A percentile compares a stretch with the other conserved stretches of the same genome.
Conservation (phyloP, 2,888 invertebrate genomes). For the Helleia helle region DNA sequence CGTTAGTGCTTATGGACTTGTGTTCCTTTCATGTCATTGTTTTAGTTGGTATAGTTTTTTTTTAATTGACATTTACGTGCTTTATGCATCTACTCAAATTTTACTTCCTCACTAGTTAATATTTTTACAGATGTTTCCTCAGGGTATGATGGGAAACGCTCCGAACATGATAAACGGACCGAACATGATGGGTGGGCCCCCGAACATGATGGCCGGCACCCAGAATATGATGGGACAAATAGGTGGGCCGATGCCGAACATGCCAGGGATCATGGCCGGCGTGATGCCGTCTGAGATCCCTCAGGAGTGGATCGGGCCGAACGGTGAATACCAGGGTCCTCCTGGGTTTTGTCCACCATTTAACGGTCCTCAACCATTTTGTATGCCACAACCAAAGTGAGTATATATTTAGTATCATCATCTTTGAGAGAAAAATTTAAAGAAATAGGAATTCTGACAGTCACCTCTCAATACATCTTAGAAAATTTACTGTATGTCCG, state of each 20-base stretch:
- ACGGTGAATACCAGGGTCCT: constrained; percentile 37
- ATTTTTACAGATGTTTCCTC: constrained; percentile 45
- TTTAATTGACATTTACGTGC: no score
- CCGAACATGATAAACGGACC: constrained; percentile 22
- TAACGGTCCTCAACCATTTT: constrained; percentile 42
- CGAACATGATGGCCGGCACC: constrained; percentile 26
- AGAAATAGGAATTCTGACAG: no score
- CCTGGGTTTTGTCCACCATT: constrained; percentile 48
- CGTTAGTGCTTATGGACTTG: no score
- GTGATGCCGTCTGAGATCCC: constrained; percentile 25
- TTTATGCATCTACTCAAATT: no score
- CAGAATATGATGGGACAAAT: constrained; percentile 26
- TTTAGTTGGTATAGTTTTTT: background rate
- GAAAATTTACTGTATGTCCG: no score
- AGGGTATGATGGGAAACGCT: constrained; percentile 36
- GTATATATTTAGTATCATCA: no score
- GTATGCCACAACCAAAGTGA: constrained; percentile 62
- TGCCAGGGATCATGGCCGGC: constrained; percentile 24
- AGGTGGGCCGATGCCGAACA: constrained; percentile 18
- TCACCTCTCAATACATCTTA: no score
- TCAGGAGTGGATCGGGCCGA: constrained; percentile 40
- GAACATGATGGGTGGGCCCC: constrained; percentile 21
- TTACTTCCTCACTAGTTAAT: background rate
- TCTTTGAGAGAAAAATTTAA: no score
- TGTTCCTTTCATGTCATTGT: no score